These are phyloP conservation scores for Xanthia togata DNA, from an alignment of 2,888 invertebrate species.

Conservation along the genomic window DNA sequence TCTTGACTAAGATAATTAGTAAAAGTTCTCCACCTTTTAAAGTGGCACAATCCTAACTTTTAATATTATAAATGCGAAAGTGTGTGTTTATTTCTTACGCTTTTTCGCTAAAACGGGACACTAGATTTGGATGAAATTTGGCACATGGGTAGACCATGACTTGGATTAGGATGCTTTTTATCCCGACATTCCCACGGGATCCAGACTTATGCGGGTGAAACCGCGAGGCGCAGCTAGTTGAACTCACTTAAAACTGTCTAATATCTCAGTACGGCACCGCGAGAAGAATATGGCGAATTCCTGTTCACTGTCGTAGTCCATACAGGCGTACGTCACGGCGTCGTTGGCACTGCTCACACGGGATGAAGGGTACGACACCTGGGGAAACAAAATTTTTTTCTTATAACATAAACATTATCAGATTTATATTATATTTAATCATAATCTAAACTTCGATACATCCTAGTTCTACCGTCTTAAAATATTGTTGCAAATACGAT, in stretches of 20 bases:
- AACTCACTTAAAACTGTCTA: slow-evolving; percentile 92
- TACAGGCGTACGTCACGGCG: slow-evolving; percentile 92
- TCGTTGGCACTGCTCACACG: slow-evolving; percentile 86
- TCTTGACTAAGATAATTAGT: neutral
- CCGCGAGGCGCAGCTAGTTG: neutral
- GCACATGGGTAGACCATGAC: too few relatives aligned
- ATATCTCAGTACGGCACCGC: slow-evolving; percentile 94
- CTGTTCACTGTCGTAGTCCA: slow-evolving; percentile 97
- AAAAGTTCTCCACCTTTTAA: neutral
- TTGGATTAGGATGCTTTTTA: too few relatives aligned
- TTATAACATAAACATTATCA: neutral
- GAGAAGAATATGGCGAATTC: slow-evolving; percentile 96
- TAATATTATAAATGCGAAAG: too few relatives aligned
- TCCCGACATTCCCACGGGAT: too few relatives aligned
- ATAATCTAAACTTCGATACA: neutral
- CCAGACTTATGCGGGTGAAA: too few relatives aligned
- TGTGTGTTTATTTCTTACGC: too few relatives aligned
- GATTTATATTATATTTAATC: too few relatives aligned
- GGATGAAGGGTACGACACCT: slow-evolving; percentile 91
- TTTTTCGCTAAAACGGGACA: too few relatives aligned
- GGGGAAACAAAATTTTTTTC: neutral
- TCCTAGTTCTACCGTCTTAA: neutral
- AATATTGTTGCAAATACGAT: neutral
- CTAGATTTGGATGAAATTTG: too few relatives aligned
- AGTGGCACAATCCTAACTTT: neutral